Evolutionary conservation across 2,113 vertebrate genomes (phyloP).

Genomic region (Blennius ocellaris): DNA sequence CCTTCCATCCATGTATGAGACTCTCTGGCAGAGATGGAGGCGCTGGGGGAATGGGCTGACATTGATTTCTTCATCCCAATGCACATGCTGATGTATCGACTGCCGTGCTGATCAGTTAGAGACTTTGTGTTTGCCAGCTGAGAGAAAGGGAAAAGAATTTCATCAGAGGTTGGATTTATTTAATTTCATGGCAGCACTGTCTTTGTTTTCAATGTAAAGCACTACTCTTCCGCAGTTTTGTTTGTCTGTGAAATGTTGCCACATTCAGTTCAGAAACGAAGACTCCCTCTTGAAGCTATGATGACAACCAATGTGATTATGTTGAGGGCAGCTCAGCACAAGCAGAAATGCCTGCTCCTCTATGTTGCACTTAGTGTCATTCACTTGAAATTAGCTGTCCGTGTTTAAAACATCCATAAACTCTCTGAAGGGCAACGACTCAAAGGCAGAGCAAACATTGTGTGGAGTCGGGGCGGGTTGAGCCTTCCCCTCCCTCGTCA

Average conservation of each 20-base stretch:
- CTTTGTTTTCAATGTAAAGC: conserved; percentile 8
- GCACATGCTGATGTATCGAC: conserved; percentile 72
- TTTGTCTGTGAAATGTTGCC: conserved; percentile 22
- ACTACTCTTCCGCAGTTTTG: background rate
- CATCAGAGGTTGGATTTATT: conserved; percentile 31
- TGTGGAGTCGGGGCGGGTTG: background rate
- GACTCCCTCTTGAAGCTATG: conserved; percentile 24
- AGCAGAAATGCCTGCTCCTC: conserved; percentile 30
- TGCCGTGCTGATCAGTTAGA: conserved; percentile 63
- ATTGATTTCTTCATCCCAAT: conserved; percentile 81
- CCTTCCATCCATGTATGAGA: conserved; percentile 67
- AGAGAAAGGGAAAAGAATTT: conserved; percentile 32
- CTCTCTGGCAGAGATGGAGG: conserved; percentile 73
- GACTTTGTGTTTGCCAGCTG: conserved; percentile 46
- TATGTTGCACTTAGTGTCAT: conserved; percentile 37
- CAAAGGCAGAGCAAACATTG: background rate
- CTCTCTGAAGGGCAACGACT: conserved; percentile 8
- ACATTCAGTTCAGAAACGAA: conserved; percentile 15
- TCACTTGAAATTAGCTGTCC: conserved; percentile 35
- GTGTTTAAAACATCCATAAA: conserved; percentile 26
- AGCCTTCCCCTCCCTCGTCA: conserved; percentile 1
- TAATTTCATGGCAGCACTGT: conserved; percentile 17
- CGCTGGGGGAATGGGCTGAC: conserved; percentile 66
- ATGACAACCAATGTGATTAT: conserved; percentile 50
- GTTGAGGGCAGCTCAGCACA: conserved; percentile 35